phyloP scores from a whole-genome alignment of 1,140 invertebrate species.

The Drosophila kanapiae region DNA sequence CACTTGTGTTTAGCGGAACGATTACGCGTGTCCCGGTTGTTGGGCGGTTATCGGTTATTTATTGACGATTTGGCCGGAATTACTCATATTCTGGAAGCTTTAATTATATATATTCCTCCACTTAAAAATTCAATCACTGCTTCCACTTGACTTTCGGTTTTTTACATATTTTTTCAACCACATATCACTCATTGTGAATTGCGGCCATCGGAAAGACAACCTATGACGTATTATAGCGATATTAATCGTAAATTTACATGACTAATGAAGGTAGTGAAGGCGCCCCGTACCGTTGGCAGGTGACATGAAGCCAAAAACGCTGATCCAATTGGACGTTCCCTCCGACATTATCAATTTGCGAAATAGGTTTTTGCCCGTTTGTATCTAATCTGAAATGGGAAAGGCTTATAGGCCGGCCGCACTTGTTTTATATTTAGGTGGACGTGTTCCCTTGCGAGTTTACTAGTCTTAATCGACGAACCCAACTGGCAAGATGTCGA shows the following conservation, averaged over 20 bases:
- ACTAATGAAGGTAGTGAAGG: constrained; percentile 25
- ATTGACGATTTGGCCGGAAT: constrained; percentile 26
- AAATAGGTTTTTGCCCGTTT: constrained; percentile 39
- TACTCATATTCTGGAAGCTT: constrained; percentile 53
- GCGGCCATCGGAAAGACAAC: constrained; percentile 15
- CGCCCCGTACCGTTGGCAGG: background rate
- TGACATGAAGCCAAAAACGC: constrained; percentile 21
- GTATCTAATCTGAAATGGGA: constrained; percentile 38
- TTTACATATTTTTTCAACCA: constrained; percentile 12
- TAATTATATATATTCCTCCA: constrained; percentile 42
- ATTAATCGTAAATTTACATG: constrained; percentile 42
- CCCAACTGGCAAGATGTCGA: constrained; percentile 56
- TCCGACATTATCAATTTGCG: constrained; percentile 33
- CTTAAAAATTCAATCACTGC: constrained; percentile 63
- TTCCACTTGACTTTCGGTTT: constrained; percentile 17
- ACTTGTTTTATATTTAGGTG: constrained; percentile 41
- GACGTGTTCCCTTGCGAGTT: constrained; percentile 1
- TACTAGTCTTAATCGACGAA: constrained; percentile 42
- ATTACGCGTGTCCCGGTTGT: constrained; percentile 58
- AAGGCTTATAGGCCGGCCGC: background rate
- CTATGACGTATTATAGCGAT: constrained; percentile 36
- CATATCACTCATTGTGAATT: constrained; percentile 20
- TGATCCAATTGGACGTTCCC: constrained; percentile 27
- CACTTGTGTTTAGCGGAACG: constrained; percentile 43
- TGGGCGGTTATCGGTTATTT: constrained; percentile 13